Base-by-base conservation (phyloP, 2,797 vertebrate genomes). In the Rallus crepitans region DNA sequence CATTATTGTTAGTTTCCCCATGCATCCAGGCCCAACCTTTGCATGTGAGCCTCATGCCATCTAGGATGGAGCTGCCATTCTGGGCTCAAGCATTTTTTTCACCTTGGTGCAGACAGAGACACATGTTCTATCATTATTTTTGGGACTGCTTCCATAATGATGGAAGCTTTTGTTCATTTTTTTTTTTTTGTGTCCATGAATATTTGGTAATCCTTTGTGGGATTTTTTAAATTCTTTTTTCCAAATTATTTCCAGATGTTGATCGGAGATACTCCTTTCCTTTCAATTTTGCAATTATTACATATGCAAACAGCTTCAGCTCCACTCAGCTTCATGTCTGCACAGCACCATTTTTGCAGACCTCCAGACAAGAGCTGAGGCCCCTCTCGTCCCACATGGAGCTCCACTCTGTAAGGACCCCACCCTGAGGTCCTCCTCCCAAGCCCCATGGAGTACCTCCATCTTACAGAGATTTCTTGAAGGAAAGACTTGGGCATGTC, bases 361-460 rank as follows among this genome's bases (percentile, higher is more conserved):
- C 37, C 28, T 76, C 45, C 16, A 68, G 85, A 64, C 11, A 71
- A 80, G 47, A 60, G 25, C 15, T 35, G 27, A 65, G 45, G 23
- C 28, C 28, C 45, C 55, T 63, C 59, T 50, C 6, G 14, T 87
- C 24, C 14, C 1, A 1, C 27, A 40, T 14, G 28, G 31, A 65
- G 19, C 23, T 78, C 65, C 28, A 57, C 0, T 1, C 42, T 28
- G 15, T 0, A 1, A 78, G 7, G 35, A 63, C 9, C 27, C 66
- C 73, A 42, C 17, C n/a, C 33, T 48, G 40, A 12, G 12, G 30
- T 4, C 3, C 13, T 3, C 4, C 21, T 9, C 19, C 27, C 7
- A 18, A n/a, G n/a, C 21, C n/a, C n/a, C 3, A 2, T 31, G 37
- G 13, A 87, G 7, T 33, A 72, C 15, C 25, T 68, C 19, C 35